Percentiles rank a stretch among this genome's conserved stretches.
These are phyloP conservation scores for Centropus unirufus DNA, from an alignment of 2,113 vertebrate genomes.

Conservation along the genomic window DNA sequence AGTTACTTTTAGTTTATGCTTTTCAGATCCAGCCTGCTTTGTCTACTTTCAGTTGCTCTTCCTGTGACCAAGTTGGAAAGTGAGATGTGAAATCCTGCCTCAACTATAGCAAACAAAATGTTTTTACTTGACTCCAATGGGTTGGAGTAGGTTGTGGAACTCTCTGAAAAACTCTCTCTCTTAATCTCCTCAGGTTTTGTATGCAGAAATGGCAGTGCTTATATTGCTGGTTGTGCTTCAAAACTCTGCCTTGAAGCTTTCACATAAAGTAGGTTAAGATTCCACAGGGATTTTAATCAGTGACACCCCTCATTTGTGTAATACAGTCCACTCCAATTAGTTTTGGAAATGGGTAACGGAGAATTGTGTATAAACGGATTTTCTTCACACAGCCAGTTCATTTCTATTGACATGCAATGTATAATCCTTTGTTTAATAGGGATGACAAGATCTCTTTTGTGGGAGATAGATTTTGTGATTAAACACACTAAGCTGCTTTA, in stretches of 20 bases:
- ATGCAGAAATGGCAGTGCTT: neutral
- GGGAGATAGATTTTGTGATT: constrained; percentile 40
- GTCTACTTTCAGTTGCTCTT: neutral
- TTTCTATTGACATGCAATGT: neutral
- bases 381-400: constrained; percentile 8
- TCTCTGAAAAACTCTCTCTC: neutral
- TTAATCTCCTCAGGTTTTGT: neutral
- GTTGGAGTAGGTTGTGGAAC: neutral
- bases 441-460: constrained; percentile 18
- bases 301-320: neutral
- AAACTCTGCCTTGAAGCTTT: neutral
- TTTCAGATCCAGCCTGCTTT: neutral
- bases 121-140: neutral
- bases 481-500: neutral
- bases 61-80: neutral
- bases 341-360: neutral
- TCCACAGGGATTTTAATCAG: neutral
- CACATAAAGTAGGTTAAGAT: neutral
- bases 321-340: neutral
- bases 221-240: neutral
- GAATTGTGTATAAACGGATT: neutral
- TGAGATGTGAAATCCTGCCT: neutral
- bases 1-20: neutral
- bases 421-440: constrained; percentile 1
- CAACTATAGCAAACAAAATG: neutral